These are phyloP conservation scores for Agonum fuliginosum DNA, from an alignment of 2,888 invertebrate species.

Conservation along the genomic window DNA sequence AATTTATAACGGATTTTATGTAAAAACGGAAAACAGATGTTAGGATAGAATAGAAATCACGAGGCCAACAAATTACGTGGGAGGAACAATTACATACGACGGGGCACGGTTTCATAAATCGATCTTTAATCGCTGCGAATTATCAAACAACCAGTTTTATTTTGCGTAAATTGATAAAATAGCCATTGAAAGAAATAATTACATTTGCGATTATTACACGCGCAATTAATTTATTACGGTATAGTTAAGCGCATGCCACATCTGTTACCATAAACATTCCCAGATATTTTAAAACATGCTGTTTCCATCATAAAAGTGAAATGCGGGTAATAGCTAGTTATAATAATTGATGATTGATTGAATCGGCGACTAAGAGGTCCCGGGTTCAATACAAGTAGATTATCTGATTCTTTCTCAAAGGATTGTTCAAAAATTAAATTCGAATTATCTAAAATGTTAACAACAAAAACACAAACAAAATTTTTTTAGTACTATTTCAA, in stretches of 20 bases:
- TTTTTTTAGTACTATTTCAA: too few species aligned
- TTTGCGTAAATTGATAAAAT: neutral
- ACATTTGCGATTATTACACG: neutral
- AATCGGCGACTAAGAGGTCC: too few species aligned
- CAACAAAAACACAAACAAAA: too few species aligned
- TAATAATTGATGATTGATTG: too few species aligned
- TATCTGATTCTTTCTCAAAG: too few species aligned
- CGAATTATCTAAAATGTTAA: too few species aligned
- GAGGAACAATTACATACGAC: constrained; percentile 15
- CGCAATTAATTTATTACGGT: neutral
- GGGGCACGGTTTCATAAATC: neutral
- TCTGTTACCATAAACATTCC: too few species aligned
- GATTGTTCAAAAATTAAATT: too few species aligned
- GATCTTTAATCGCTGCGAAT: constrained; percentile 4
- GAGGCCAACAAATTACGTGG: neutral
- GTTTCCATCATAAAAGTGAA: too few species aligned
- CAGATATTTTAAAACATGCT: too few species aligned
- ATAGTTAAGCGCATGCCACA: neutral
- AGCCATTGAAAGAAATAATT: neutral
- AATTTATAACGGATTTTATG: constrained; percentile 42
- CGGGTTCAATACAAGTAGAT: too few species aligned
- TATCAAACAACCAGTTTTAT: neutral
- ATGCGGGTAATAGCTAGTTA: too few species aligned
- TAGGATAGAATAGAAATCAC: neutral
- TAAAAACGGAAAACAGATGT: constrained; percentile 42